Evolutionary conservation across 2,113 vertebrate species (phyloP).

Genomic region (Mormyrus iriodes): DNA sequence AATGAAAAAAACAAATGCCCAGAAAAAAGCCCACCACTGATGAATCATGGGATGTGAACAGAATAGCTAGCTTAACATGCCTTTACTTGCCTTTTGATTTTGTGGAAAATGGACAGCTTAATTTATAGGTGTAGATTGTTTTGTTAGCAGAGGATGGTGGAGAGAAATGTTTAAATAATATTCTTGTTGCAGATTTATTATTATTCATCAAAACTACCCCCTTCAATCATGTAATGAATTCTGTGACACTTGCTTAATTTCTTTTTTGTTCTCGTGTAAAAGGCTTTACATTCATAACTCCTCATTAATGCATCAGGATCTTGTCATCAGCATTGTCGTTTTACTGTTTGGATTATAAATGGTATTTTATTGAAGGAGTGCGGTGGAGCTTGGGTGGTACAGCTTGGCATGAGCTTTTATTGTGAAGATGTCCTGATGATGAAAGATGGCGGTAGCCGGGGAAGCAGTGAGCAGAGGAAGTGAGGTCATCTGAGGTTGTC

Average conservation of each 20-base stretch:
- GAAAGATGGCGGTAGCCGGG: background rate
- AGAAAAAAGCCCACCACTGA: slow-evolving; percentile 21
- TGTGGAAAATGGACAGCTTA: background rate
- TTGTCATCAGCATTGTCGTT: background rate
- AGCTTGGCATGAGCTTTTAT: background rate
- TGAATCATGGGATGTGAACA: slow-evolving; percentile 26
- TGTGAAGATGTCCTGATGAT: background rate
- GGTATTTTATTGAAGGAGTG: background rate
- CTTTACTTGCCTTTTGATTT: slow-evolving; percentile 31
- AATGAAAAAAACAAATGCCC: slow-evolving; percentile 18
- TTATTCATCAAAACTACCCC: background rate
- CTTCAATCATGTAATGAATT: background rate
- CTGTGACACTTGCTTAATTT: slow-evolving; percentile 16
- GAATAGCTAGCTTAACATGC: slow-evolving; percentile 22
- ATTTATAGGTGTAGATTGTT: slow-evolving; percentile 7
- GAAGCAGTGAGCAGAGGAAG: background rate
- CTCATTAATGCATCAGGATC: background rate
- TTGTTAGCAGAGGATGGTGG: background rate
- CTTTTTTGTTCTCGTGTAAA: background rate
- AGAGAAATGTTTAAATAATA: background rate
- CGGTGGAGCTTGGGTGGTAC: background rate
- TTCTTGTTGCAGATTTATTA: background rate
- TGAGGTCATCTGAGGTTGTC: background rate
- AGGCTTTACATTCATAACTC: background rate
- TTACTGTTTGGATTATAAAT: background rate